Evolutionary conservation across 2,113 vertebrate genomes (phyloP), one percentile per base, ranked within the genome.

Genomic region (Rhabdornis inornatus): DNA sequence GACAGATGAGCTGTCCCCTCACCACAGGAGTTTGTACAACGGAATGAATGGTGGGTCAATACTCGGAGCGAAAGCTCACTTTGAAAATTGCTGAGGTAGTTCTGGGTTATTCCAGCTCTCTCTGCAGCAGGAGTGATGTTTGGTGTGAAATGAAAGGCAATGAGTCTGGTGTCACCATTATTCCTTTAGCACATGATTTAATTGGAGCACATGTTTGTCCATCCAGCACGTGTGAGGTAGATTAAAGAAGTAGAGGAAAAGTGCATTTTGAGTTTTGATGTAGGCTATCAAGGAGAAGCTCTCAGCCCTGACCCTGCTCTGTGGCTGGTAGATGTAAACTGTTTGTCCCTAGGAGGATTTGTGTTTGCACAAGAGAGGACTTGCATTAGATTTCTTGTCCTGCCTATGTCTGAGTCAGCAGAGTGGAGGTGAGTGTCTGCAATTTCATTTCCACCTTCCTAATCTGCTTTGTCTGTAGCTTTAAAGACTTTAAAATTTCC

Each of bases 1-100:
- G 14, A 98, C 98, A 33, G 99, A 99, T 28, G 96, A 97, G 72
- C 94, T 94, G 47, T 94, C 94, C 30, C 92, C 94, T 92, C 96
- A 97, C 80, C 96, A 95, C 95, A 94, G 96, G 35, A 97, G 96
- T 94, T 84, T 96, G 91, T 97, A 97, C 96, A 97, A 97, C 52
- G 96, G 96, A 81, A 97, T 97, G 96, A 97, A 97, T 37, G 96
- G 96, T 97, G 91, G 89, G 96, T 97, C 72, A 40, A 92, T 81
- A 22, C 8, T 27, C 44, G 37, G 49, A 42, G 55, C 24, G 2
- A 76, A 77, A 90, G 60, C 37, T 91, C 75, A 0, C 50, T 94
- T 30, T 77, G 66, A 45, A 53, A 92, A n/a, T 90, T 79, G 19
- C 57, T 64, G 31, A 81, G 71, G 79, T 53, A 72, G 78, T 63